phyloP scores from a whole-genome alignment of 2,888 invertebrate genomes.

The Dryomyza anilis region DNA sequence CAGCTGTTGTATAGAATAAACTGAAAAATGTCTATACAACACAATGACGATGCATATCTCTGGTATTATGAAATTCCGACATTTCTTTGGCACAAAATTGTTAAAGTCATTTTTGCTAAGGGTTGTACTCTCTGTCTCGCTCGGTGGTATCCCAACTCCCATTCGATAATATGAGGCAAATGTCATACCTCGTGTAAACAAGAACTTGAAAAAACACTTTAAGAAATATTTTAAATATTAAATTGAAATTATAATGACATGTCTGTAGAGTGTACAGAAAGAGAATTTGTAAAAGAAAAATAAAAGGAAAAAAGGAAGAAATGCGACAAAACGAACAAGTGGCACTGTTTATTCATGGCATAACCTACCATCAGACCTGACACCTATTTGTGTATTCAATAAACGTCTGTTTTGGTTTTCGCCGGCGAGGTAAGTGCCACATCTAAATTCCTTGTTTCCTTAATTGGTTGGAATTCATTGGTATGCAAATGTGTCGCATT shows the following conservation, averaged over 20 bases:
- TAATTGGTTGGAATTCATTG: no score
- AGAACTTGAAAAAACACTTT: background rate
- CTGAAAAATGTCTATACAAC: background rate
- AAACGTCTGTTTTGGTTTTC: no score
- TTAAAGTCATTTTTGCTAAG: background rate
- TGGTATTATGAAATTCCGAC: background rate
- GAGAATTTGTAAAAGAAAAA: background rate
- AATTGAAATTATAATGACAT: constrained; percentile 13
- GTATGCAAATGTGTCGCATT: no score
- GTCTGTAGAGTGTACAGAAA: background rate
- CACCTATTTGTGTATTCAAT: no score
- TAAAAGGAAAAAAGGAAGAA: background rate
- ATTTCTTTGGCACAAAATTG: background rate
- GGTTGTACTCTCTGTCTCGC: no score
- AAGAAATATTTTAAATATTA: no score
- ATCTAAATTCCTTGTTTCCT: no score
- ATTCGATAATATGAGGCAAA: background rate
- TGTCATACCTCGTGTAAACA: background rate
- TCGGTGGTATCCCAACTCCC: no score
- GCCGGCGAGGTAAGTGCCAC: no score
- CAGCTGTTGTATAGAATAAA: constrained; percentile 8
- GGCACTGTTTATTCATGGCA: background rate
- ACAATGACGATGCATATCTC: background rate
- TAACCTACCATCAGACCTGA: no score
- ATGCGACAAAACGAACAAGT: background rate